These are phyloP conservation scores for Aleadryas rufinucha DNA, from an alignment of 2,113 vertebrate genomes.

Conservation along the genomic window DNA sequence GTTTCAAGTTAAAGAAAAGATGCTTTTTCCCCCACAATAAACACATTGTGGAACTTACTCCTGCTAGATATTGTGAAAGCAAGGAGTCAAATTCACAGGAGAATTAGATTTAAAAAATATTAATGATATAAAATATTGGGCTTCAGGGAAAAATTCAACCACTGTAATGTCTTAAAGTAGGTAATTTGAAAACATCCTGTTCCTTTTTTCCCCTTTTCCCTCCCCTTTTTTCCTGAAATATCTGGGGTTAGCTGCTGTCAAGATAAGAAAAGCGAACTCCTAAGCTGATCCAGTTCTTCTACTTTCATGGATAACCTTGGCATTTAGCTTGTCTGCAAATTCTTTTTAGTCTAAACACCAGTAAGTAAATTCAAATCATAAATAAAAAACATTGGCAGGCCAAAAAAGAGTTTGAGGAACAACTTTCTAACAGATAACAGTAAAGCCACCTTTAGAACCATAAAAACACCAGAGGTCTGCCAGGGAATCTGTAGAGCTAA, in stretches of 20 bases:
- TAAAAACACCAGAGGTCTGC: background rate
- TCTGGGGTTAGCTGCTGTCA: background rate
- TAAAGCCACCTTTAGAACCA: background rate
- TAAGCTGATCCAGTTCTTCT: constrained; percentile 20
- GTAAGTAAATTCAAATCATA: constrained; percentile 19
- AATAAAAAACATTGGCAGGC: constrained; percentile 4
- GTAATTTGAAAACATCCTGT: background rate
- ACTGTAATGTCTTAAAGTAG: background rate
- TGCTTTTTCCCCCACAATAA: background rate
- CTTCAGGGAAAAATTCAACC: background rate
- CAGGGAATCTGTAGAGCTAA: background rate
- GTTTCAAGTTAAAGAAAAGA: background rate
- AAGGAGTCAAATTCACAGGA: background rate
- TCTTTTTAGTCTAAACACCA: constrained; percentile 42
- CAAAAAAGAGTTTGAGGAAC: constrained; percentile 1
- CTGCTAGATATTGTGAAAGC: background rate
- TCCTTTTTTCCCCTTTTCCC: background rate
- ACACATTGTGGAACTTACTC: background rate
- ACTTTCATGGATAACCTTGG: constrained; percentile 5
- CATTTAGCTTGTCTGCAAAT: constrained; percentile 41
- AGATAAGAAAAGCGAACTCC: constrained; percentile 17
- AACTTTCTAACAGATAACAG: background rate
- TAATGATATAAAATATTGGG: background rate
- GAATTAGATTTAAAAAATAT: background rate
- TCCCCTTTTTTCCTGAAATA: background rate